phyloP scores from a whole-genome alignment of 2,797 vertebrate genomes.

The Stomatorhinus walkeri region DNA sequence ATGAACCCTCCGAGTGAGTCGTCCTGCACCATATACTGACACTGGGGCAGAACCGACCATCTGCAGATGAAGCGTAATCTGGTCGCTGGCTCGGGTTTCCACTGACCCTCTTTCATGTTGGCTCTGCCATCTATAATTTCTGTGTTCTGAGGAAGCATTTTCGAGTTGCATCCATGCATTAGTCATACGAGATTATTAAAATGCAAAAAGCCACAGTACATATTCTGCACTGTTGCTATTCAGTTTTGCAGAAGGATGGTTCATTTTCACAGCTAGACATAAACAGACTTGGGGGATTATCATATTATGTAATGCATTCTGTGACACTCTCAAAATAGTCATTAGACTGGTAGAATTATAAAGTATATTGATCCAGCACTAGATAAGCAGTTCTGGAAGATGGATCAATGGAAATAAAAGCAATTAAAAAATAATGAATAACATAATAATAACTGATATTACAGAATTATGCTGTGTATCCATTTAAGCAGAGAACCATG shows the following conservation, averaged over 20 bases:
- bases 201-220: background rate
- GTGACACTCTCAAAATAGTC: constrained; percentile 1
- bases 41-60: background rate
- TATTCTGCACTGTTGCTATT: background rate
- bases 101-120: background rate
- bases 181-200: background rate
- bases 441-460: background rate
- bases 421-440: background rate
- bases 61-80: background rate
- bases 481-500: background rate
- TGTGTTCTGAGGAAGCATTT: background rate
- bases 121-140: background rate
- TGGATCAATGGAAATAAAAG: background rate
- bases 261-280: constrained; percentile 5
- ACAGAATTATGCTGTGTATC: background rate
- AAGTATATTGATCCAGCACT: background rate
- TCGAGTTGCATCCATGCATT: background rate
- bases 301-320: constrained; percentile 15
- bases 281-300: background rate
- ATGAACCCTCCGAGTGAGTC: constrained; percentile 61
- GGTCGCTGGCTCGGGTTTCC: background rate
- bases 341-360: background rate
- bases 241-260: background rate
- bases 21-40: background rate
- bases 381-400: background rate